Base-by-base conservation (phyloP, 2,888 invertebrate species). In the Tuberolachnus salignus region DNA sequence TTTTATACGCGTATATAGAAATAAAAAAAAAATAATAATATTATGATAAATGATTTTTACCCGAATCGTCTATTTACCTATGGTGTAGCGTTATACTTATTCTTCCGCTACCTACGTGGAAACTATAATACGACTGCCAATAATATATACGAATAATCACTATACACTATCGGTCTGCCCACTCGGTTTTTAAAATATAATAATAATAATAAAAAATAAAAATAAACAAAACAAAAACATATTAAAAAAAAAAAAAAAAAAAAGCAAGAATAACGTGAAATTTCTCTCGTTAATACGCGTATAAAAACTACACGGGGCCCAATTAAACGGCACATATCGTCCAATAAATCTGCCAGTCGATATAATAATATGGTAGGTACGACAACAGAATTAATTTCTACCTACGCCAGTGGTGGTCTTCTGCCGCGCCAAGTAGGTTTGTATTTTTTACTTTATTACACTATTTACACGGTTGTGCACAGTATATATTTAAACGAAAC, bases 301-400 rank as follows among this genome's bases (percentile, higher is more conserved):
- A 67, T 55, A 75, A 66, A 78, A 57, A 78, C 78, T 69, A 78
- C 78, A 78, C 66, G 69, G 78, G 67, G 78, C 67, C 75, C 78
- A 78, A 78, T 78, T 78, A 78, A 78, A 78, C 67, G 67, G 78
- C 59, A 69, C 69, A 69, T 61, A 78, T 46, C 69, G 16, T 69
- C 61, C 69, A 59, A 78, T 78, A 78, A 78, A 78, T 78, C 78
- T 69, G 78, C 78, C 78, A 69, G 78, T 69, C 78, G 67, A 59
- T 78, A 69, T 26, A 4, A 34, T 34, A 6, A 6, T 34, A 34
- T 3, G 34, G 6, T 34, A 34, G 51, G 55, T 67, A 57, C 59
- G 75, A 61, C 67, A 78, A 78, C 78, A 49, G 78, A 78, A 78
- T 78, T 78, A 78, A 69, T 78, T 78, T 78, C 78, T 69, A 69